phyloP scores from a whole-genome alignment of 2,888 invertebrate genomes.

The Andrena haemorrhoa region DNA sequence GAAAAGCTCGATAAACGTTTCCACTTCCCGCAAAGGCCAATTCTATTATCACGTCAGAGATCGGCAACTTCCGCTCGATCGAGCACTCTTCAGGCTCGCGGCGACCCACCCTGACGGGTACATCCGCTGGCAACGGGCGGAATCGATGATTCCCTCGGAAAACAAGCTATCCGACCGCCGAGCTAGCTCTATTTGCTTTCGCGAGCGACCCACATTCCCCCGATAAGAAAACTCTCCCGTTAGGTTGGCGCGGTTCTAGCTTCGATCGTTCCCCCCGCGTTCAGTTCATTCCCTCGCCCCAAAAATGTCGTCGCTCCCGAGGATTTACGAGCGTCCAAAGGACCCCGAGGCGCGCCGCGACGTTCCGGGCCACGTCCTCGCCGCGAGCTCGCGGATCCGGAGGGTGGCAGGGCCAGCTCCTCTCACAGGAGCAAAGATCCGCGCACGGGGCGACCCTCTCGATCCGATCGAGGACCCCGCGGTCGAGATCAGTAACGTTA shows the following conservation, averaged over 20 bases:
- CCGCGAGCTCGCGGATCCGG: neutral
- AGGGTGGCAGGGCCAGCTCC: constrained; percentile 43
- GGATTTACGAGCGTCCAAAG: constrained; percentile 1
- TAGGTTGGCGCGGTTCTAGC: neutral
- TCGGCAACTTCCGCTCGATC: too few species aligned
- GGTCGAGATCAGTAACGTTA: constrained; percentile 9
- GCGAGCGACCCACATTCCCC: constrained; percentile 16
- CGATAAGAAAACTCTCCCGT: neutral
- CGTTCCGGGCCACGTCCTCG: neutral
- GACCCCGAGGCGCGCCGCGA: too few species aligned
- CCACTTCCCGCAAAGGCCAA: too few species aligned
- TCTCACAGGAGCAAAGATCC: constrained; percentile 41
- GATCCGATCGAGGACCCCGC: constrained; percentile 12
- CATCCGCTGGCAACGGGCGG: too few species aligned
- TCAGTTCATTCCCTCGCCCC: neutral
- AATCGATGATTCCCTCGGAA: constrained; percentile 25
- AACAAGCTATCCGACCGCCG: constrained; percentile 4
- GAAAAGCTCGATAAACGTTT: too few species aligned
- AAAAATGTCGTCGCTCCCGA: neutral
- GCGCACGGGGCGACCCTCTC: neutral
- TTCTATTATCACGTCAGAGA: too few species aligned
- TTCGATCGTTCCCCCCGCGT: constrained; percentile 1
- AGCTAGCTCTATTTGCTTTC: constrained; percentile 12
- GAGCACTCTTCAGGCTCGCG: neutral
- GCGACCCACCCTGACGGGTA: neutral